phyloP scores from a whole-genome alignment of 2,797 vertebrate species.

The Anas bernieri region DNA sequence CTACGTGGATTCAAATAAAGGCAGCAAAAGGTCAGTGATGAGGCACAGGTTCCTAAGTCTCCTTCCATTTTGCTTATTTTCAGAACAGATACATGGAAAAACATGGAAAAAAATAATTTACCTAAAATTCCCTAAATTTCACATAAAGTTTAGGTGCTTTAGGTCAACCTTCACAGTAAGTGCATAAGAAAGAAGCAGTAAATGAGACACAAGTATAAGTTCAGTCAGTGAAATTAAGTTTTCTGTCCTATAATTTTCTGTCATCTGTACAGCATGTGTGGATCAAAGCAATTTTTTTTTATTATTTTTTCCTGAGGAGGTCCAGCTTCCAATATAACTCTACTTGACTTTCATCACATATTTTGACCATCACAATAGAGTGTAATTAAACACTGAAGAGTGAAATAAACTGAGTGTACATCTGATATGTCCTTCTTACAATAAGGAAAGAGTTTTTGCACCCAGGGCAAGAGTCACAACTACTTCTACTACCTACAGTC shows the following conservation, averaged over 20 bases:
- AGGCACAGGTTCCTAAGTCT: neutral
- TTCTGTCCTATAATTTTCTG: neutral
- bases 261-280: neutral
- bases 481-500: neutral
- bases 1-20: neutral
- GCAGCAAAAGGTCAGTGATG: neutral
- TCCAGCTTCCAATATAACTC: neutral
- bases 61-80: neutral
- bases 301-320: neutral
- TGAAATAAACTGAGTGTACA: neutral
- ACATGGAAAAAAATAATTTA: neutral
- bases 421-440: neutral
- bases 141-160: neutral
- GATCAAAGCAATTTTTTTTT: neutral
- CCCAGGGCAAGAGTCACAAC: neutral
- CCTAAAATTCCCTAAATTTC: neutral
- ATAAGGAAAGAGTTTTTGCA: neutral
- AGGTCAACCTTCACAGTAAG: neutral
- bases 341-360: neutral
- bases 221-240: slow-evolving; percentile 18
- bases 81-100: neutral
- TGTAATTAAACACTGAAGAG: neutral
- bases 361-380: neutral
- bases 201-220: neutral
- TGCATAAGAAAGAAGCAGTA: neutral